Evolutionary conservation across 92 coral and sea anemone species (phyloP).

Genomic region (Virgularia gustaviana): DNA sequence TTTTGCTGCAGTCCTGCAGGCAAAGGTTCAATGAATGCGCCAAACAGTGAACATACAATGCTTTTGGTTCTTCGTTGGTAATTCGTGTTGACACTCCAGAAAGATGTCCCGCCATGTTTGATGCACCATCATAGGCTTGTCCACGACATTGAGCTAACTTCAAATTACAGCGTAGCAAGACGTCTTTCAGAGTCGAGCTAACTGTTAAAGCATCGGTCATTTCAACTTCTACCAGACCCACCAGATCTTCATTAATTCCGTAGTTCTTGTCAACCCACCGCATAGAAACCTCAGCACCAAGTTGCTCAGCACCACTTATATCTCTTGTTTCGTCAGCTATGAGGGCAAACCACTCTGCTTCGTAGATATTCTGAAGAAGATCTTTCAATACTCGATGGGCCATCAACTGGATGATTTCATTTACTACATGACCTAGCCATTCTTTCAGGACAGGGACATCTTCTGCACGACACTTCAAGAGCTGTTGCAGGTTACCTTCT

Average conservation of each 20-base stretch:
- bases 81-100: conserved; percentile 12
- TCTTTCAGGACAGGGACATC: conserved; percentile 38
- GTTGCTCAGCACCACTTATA: conserved; percentile 15
- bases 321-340: conserved; percentile 24
- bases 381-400: background rate
- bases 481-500: conserved; percentile 42
- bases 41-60: conserved; percentile 9
- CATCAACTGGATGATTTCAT: conserved; percentile 23
- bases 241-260: conserved; percentile 4
- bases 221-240: background rate
- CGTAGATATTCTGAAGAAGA: conserved; percentile 8
- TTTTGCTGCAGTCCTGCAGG: conserved; percentile 5
- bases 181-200: conserved; percentile 10
- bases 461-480: conserved; percentile 44
- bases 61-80: conserved; percentile 23
- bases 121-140: conserved; percentile 14
- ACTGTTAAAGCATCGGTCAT: conserved; percentile 8
- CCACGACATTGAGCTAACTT: conserved; percentile 22
- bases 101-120: conserved; percentile 21
- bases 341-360: conserved; percentile 8
- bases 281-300: background rate
- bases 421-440: conserved; percentile 37
- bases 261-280: conserved; percentile 15
- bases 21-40: conserved; percentile 9
- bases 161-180: conserved; percentile 13